Evolutionary conservation across 2,797 vertebrate species (phyloP), one percentile per base, ranked within the genome.

Genomic region (Danionella dracula): DNA sequence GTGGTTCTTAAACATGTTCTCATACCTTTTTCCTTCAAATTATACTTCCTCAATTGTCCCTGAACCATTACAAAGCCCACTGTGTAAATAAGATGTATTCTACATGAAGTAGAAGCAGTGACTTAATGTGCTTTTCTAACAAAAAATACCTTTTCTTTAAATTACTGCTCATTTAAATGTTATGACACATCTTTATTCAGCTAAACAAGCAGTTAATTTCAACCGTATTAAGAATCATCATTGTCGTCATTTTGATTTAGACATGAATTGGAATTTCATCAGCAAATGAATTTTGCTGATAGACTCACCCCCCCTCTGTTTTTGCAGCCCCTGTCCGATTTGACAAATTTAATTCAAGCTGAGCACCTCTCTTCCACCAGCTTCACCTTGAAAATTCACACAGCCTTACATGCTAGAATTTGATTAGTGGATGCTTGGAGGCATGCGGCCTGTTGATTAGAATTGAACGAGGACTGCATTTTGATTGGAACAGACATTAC

Each of bases 401-500:
- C 83, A 81, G 81, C 77, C 78, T 75, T 84, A 77, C 83, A 81
- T 79, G 73, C 76, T 78, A 68, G 78, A 74, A 86, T 87, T 84
- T 85, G 78, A 83, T 86, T 84, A 83, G 82, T 77, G 85, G 83
- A 84, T 84, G 81, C 83, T 87, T 76, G 82, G 78, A 87, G 81
- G 83, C 82, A 81, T 83, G 71, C 79, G 71, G 86, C 79, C 82
- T 86, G 84, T 86, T 89, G 86, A 90, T 90, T 88, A 88, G 79
- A 87, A 82, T 48, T 71, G 75, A 72, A 82, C 81, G 73, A 73
- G 81, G 67, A 64, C 74, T 83, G 86, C 86, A 89, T 89, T 80
- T 83, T 84, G 86, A 90, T 90, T 74, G 58, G 73, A 57, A 41
- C 40, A 76, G 77, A 81, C 70, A 58, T 74, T 58, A 68, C 63